Evolutionary conservation across 2,113 vertebrate species (phyloP), one percentile per base, ranked within the genome.

Genomic region (Macheiramphus alcinus): DNA sequence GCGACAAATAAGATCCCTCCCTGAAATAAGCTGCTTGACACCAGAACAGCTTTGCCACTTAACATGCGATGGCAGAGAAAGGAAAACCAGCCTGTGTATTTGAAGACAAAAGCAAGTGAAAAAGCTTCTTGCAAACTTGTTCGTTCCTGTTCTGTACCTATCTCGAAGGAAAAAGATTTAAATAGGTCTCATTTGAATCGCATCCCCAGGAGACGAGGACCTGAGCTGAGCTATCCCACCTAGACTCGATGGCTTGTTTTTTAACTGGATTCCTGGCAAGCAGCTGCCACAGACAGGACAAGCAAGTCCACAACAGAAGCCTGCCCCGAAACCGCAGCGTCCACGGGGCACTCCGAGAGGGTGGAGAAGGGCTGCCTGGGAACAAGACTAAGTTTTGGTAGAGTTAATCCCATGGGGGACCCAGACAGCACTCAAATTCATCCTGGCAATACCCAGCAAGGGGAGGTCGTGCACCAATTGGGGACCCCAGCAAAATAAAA

Each of bases 401-500:
- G 56, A 22, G 8, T 40, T 26, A 15, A 55, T 16, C 16, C 52
- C 53, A 4, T 0, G 10, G 11, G 58, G 9, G 12, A 11, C 16
- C 19, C 61, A 11, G 68, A 13, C 10, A 9, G 13, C 23, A 1
- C 20, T 12, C 48, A 6, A 3, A 38, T 4, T 20, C 91, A 18
- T 1, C 63, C n/a, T 3, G 48, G 15, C 63, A 17, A 0, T 7
- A 5, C 12, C 16, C 52, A 10, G 53, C 1, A 0, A 40, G 25
- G 25, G 34, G 50, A 36, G 19, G 56, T 11, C 3, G 10, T 6
- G 7, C n/a, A 22, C 31, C 18, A 10, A 1, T 22, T 4, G 13
- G 81, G 50, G 16, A 34, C 19, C 36, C 70, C 83, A 29, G 52
- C 7, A 26, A 47, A 38, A 52, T 5, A 11, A 26, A 17, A 4